These are phyloP conservation scores for Lepidocyrtoides sp. DNA, from an alignment of 2,888 invertebrate genomes.

Conservation along the genomic window DNA sequence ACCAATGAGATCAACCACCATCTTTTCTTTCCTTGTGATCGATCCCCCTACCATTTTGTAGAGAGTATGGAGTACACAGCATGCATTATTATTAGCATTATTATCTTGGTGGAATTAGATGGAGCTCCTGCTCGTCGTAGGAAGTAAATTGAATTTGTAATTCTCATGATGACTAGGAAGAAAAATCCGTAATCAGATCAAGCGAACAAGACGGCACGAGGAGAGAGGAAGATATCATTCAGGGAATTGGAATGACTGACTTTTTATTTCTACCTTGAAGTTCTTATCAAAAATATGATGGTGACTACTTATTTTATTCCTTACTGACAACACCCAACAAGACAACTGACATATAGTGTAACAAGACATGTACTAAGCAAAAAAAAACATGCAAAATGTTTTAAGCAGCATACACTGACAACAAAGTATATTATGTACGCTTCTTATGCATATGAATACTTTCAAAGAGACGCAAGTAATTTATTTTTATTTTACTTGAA, in stretches of 20 bases:
- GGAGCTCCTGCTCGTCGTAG: constrained; percentile 27
- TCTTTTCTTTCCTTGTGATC: constrained; percentile 10
- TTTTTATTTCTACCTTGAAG: constrained; percentile 18
- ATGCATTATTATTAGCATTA: constrained; percentile 46
- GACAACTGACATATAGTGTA: constrained; percentile 21
- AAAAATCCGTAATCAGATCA: constrained; percentile 66
- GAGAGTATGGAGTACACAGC: neutral
- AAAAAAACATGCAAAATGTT: neutral
- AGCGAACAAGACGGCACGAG: constrained; percentile 35
- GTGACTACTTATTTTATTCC: constrained; percentile 21
- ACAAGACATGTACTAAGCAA: neutral
- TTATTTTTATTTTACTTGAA: neutral
- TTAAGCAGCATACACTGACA: neutral
- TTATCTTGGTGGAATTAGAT: neutral
- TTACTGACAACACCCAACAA: constrained; percentile 6
- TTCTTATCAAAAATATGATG: neutral
- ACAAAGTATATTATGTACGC: no score
- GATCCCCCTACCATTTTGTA: neutral
- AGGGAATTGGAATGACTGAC: constrained; percentile 3
- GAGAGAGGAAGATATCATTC: neutral
- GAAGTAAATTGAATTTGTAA: constrained; percentile 70
- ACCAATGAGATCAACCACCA: constrained; percentile 19
- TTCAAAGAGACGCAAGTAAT: neutral
- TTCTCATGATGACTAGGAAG: constrained; percentile 57
- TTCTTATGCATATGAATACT: no score